Percentiles rank a stretch among this genome's conserved stretches.
phyloP scores from a whole-genome alignment of 2,113 vertebrate species.

The Cygnus buccinator region DNA sequence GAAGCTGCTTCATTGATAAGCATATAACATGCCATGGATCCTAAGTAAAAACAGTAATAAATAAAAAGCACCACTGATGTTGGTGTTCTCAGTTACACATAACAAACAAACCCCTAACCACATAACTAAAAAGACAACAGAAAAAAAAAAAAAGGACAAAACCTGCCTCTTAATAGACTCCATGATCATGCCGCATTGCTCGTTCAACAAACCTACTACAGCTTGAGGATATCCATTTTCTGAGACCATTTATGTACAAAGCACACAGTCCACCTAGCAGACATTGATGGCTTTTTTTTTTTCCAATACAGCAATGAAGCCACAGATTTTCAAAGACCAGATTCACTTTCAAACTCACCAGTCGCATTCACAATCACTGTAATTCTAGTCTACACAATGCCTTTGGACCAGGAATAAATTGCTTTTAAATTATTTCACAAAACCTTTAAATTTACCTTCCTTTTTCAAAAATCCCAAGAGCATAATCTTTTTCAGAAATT shows the following conservation, averaged over 20 bases:
- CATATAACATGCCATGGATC: background rate
- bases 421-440: background rate
- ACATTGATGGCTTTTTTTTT: background rate
- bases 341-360: background rate
- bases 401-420: background rate
- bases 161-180: background rate
- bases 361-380: background rate
- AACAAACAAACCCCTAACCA: background rate
- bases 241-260: background rate
- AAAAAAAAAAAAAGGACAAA: background rate
- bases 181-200: background rate
- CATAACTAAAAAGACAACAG: background rate
- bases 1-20: background rate
- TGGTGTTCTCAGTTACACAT: background rate
- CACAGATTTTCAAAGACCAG: background rate
- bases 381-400: background rate
- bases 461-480: background rate
- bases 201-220: background rate
- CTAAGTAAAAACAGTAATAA: background rate
- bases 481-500: background rate
- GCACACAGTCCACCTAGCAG: background rate
- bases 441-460: background rate
- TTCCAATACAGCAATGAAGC: background rate
- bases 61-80: background rate
- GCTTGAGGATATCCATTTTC: background rate